Base-by-base conservation (phyloP, 2,113 vertebrate genomes). In the Tragelaphus strepsiceros region DNA sequence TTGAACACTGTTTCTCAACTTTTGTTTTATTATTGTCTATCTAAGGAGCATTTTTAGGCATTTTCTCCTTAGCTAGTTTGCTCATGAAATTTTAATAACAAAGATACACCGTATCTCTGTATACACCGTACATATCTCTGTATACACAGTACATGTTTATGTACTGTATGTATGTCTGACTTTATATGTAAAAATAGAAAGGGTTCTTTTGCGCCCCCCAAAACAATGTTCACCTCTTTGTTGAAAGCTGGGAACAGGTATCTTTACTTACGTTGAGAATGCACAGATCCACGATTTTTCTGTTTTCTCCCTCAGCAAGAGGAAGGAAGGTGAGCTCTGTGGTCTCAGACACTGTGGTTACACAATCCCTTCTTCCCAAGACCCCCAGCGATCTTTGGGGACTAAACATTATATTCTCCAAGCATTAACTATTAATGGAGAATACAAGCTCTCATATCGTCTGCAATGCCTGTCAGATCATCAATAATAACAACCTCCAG, bases 241-340 rank as follows among this genome's bases (percentile, higher is more conserved):
- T 12, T 81, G 54, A 91, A 85, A 86, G 46, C 39, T 35, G 35
- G 59, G 32, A 74, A 64, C 35, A 82, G 30, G 21, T 83, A 51
- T 82, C 94, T 95, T 64, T 6, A 12, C 22, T 67, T 13, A 39
- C 67, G 56, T 9, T 30, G 32, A 92, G 81, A 88, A 91, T 11
- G 28, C n/a, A 81, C 9, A 64, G 87, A 35, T 96, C 80, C 90
- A 58, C 64, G 39, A 95, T 86, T 86, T 95, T 78, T 94, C 96
- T 82, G 59, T 86, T 87, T 95, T 62, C 46, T 87, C 43, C 74
- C 32, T 67, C 9, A 0, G 17, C 1, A 2, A 5, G 19, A 64
- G 4, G 17, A 86, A 46, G 67, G 74, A 86, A 81, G 56, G 32
- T 46, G 49, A 59, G 12, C 13, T 11, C 61, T 39, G 22, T 46